Conservation (phyloP, 2,888 invertebrate genomes). For the Stomorhina lunata region DNA sequence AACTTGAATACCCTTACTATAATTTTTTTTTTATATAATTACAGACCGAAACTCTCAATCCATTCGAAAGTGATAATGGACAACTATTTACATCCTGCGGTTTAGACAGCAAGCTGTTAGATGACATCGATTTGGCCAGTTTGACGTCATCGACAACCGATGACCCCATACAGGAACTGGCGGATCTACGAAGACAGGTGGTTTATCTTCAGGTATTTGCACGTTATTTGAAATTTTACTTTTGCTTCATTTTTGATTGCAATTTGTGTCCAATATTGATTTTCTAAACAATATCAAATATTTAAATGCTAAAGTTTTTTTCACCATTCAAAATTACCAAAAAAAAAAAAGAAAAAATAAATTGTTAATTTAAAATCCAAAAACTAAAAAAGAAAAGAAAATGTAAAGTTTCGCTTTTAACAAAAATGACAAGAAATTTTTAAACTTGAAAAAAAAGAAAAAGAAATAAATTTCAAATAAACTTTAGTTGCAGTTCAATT, state of each 20-base stretch:
- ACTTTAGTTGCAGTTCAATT: conserved; percentile 62
- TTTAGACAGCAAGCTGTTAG: conserved; percentile 81
- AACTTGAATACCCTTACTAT: no score
- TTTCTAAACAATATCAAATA: conserved; percentile 32
- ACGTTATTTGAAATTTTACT: conserved; percentile 74
- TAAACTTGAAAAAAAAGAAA: background rate
- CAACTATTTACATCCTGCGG: conserved; percentile 82
- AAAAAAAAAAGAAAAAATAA: background rate
- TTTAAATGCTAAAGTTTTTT: conserved; percentile 38
- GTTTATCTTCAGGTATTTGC: conserved; percentile 87
- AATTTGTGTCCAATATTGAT: conserved; percentile 54
- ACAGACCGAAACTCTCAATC: conserved; percentile 93
- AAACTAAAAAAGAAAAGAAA: conserved; percentile 20
- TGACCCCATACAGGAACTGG: conserved; percentile 85
- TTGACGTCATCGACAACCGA: conserved; percentile 81
- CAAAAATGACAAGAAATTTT: background rate
- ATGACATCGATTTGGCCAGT: conserved; percentile 80
- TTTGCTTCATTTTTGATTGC: conserved; percentile 65
- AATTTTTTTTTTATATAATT: conserved; percentile 67
- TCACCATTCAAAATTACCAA: conserved; percentile 1
- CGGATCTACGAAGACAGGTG: conserved; percentile 90
- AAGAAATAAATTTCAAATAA: conserved; percentile 19
- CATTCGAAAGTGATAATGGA: conserved; percentile 88
- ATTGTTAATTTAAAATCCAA: conserved; percentile 11
- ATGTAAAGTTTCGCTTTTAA: background rate